phyloP scores from a whole-genome alignment of 2,797 vertebrate genomes.

The Oryzias sinensis region DNA sequence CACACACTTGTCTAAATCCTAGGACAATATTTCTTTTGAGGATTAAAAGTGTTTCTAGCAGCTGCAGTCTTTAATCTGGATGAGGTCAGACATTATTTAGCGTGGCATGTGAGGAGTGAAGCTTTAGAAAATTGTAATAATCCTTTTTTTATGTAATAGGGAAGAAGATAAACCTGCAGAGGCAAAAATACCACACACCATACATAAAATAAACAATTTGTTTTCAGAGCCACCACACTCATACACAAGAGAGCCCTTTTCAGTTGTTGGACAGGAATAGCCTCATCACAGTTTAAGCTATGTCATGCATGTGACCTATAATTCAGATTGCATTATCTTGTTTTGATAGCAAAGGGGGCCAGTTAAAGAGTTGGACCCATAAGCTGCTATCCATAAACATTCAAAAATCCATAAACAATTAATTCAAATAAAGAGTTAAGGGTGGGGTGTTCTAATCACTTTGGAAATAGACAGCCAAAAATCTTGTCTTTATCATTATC shows the following conservation, averaged over 20 bases:
- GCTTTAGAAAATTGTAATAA: conserved; percentile 55
- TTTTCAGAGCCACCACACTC: too few species aligned
- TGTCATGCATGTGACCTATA: conserved; percentile 48
- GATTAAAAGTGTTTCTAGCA: conserved; percentile 52
- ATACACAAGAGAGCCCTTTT: too few species aligned
- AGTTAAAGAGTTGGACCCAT: not conserved
- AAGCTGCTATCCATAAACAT: not conserved
- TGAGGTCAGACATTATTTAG: conserved; percentile 44
- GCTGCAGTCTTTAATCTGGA: conserved; percentile 49
- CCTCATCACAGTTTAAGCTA: conserved; percentile 30
- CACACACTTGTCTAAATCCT: too few species aligned
- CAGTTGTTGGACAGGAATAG: conserved; percentile 22
- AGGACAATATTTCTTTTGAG: conserved; percentile 9
- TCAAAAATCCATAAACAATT: too few species aligned
- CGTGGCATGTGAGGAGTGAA: conserved; percentile 35
- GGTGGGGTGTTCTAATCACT: too few species aligned
- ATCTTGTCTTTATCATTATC: too few species aligned
- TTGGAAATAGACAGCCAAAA: too few species aligned
- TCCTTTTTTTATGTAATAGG: conserved; percentile 38
- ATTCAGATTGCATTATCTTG: conserved; percentile 12
- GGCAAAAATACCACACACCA: too few species aligned
- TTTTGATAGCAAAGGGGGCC: conserved; percentile 19
- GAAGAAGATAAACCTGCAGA: too few species aligned
- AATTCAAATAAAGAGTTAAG: too few species aligned
- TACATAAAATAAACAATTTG: too few species aligned